These are phyloP conservation scores for Thomomys bottae DNA, from an alignment of 2,113 vertebrate genomes.

Conservation along the genomic window DNA sequence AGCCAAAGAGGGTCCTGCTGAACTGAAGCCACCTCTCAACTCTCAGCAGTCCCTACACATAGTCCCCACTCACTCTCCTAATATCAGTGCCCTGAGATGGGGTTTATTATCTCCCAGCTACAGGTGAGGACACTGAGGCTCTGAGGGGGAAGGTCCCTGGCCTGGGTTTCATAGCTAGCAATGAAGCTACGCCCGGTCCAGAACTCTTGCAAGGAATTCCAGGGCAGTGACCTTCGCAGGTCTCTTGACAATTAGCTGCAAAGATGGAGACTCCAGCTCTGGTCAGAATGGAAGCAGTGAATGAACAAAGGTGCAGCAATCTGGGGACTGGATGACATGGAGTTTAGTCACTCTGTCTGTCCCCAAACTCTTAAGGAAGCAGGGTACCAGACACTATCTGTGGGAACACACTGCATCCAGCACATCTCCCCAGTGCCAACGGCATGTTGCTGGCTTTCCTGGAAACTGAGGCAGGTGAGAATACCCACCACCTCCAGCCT, in stretches of 20 bases:
- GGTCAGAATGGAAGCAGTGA: not conserved
- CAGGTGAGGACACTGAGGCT: not conserved
- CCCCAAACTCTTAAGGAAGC: not conserved
- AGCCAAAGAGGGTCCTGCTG: not conserved
- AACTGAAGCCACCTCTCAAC: not conserved
- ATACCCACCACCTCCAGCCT: not conserved
- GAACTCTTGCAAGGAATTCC: not conserved
- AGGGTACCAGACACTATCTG: accelerated
- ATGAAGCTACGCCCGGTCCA: not conserved
- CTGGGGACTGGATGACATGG: accelerated
- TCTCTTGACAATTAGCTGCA: not conserved
- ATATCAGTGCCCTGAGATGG: accelerated
- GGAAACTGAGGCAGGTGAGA: accelerated
- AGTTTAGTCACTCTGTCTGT: not conserved
- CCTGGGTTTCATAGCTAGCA: not conserved
- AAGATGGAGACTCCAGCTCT: not conserved
- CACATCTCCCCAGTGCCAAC: not conserved
- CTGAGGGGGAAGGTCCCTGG: not conserved
- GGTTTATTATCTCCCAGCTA: not conserved
- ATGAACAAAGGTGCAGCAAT: not conserved
- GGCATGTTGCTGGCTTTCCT: not conserved
- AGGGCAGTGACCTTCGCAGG: not conserved
- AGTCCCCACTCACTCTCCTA: not conserved
- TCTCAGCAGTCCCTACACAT: accelerated
- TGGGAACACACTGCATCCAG: not conserved